A percentile compares a stretch with the other conserved stretches of the same genome.
Conservation (phyloP, 2,888 invertebrate genomes). For the Spisula subtruncata region DNA sequence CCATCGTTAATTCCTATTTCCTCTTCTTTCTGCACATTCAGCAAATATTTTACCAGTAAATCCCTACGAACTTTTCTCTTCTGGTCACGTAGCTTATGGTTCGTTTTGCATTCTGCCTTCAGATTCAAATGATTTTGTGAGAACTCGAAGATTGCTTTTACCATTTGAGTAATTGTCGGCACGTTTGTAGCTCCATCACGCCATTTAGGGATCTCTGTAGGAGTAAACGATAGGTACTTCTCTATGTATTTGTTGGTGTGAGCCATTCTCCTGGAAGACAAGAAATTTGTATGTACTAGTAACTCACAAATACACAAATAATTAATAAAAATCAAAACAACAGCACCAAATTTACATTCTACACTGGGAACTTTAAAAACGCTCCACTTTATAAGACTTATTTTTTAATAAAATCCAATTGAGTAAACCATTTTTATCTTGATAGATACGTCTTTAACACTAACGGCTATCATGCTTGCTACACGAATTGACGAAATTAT, state of each 20-base stretch:
- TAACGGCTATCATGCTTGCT: no score
- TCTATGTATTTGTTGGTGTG: not conserved
- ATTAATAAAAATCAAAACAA: no score
- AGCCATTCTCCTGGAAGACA: not conserved
- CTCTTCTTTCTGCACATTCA: slow-evolving; percentile 36
- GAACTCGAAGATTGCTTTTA: slow-evolving; percentile 19
- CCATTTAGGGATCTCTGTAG: slow-evolving; percentile 42
- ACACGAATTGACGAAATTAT: no score
- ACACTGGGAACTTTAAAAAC: no score
- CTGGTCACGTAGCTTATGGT: not conserved
- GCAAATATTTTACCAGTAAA: slow-evolving; percentile 29
- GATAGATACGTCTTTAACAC: no score
- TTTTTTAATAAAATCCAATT: no score
- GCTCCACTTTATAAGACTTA: no score
- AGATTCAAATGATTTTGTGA: not conserved
- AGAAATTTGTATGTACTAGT: no score
- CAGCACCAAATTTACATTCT: no score
- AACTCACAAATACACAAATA: no score
- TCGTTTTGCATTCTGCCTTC: not conserved
- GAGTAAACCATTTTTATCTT: no score
- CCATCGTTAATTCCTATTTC: slow-evolving; percentile 33
- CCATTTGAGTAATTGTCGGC: slow-evolving; percentile 39
- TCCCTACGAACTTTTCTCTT: not conserved
- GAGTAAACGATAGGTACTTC: slow-evolving; percentile 22
- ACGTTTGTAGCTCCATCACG: not conserved